Evolutionary conservation across 2,888 invertebrate genomes (phyloP), one percentile per base, ranked within the genome.

Genomic region (Cheilosia impressa): DNA sequence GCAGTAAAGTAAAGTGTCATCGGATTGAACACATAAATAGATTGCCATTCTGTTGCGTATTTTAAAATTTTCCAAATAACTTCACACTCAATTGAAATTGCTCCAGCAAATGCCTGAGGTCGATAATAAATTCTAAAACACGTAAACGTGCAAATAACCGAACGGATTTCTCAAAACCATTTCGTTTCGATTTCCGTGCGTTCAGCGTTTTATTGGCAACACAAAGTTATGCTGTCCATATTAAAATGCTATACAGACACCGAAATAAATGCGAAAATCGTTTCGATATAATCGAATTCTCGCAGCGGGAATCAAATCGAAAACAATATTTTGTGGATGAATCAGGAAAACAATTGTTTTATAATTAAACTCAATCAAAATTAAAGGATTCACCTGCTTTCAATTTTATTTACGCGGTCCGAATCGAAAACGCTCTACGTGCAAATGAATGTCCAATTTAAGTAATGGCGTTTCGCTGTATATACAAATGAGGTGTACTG

Each of bases 291-390:
- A 47, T 47, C 47, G 19, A 47, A 45, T 27, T 52, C 43, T 60
- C 65, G 4, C 65, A 27, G 31, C 55, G 43, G 57, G 53, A 5
- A 43, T 41, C 53, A 41, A 41, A 53, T 41, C 27, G 68, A 55
- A 68, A 53, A 17, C 68, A 15, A 38, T n/a, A 53, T 31, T 31
- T 66, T 41, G 17, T 9, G 45, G 45, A 17, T 45, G 3, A 47
- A 47, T 47, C 19, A 47, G 47, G 17, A 47, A 47, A 47, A 47
- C 47, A 60, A 71, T 72, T 72, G 41, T 9, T 62, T 41, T 72
- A 27, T 43, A 72, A 72, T 72, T 72, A 72, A 72, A 72, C 53
- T 62, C 53, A 62, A 62, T 72, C 72, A 62, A 62, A 62, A 69
- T 43, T 62, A 62, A 72, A 53, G 27, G 72, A 72, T 62, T 53